phyloP scores from a whole-genome alignment of 2,888 invertebrate species.

The Drosophila mulleri region DNA sequence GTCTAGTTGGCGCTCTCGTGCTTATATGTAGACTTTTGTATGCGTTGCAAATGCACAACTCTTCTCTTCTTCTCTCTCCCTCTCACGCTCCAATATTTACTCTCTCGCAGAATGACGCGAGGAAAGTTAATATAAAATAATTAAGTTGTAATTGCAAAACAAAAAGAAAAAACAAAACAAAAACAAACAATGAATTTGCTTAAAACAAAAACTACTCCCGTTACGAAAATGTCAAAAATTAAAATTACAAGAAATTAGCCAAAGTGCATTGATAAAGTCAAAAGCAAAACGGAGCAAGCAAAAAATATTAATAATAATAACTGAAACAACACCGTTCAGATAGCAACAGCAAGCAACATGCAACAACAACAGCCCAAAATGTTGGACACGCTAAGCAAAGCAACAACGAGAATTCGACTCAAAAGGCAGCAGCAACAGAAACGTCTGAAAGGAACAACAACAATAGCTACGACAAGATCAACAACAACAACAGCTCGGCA shows the following conservation, averaged over 20 bases:
- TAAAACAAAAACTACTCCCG: constrained; percentile 68
- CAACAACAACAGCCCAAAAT: constrained; percentile 53
- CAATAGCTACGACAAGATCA: constrained; percentile 20
- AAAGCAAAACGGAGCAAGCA: constrained; percentile 2
- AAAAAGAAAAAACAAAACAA: constrained; percentile 2
- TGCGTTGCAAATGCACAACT: constrained; percentile 4
- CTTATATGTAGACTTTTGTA: neutral
- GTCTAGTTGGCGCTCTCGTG: constrained; percentile 29
- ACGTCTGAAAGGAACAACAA: constrained; percentile 28
- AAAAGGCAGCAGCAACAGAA: constrained; percentile 62
- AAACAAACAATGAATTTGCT: constrained; percentile 66
- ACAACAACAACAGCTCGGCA: constrained; percentile 35
- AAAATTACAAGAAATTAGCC: constrained; percentile 67
- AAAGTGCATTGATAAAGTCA: constrained; percentile 28
- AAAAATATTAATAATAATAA: constrained; percentile 24
- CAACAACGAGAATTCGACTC: constrained; percentile 76
- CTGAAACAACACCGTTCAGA: constrained; percentile 33
- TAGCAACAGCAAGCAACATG: constrained; percentile 17
- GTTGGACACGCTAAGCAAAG: constrained; percentile 75
- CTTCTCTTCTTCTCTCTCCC: neutral
- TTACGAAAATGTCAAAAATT: constrained; percentile 67
- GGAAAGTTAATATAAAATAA: constrained; percentile 40
- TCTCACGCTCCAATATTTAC: constrained; percentile 8
- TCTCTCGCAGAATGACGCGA: constrained; percentile 45
- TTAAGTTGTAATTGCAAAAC: constrained; percentile 15